A percentile compares a stretch with the other conserved stretches of the same genome.
Conservation (phyloP, 1,140 invertebrate species). For the Caenorhabditis brenneri region DNA sequence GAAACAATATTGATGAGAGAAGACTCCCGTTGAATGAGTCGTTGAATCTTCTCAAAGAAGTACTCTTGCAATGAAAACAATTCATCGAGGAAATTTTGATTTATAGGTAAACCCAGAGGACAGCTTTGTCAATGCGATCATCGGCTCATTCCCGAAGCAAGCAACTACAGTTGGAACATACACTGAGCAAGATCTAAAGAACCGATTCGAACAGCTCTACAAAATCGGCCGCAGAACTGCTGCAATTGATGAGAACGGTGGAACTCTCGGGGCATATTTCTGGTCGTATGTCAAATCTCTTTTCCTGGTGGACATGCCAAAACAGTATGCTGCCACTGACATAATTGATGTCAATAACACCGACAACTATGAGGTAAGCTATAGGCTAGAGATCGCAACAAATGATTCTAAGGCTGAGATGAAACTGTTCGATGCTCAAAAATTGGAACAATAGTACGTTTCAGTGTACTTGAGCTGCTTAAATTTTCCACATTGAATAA, state of each 20-base stretch:
- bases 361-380: slow-evolving; percentile 82
- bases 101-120: slow-evolving; percentile 71
- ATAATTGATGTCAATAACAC: slow-evolving; percentile 74
- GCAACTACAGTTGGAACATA: slow-evolving; percentile 82
- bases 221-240: slow-evolving; percentile 77
- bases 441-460: too few relatives aligned
- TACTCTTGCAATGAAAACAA: background rate
- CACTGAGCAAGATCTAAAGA: slow-evolving; percentile 82
- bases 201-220: slow-evolving; percentile 78
- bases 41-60: slow-evolving; percentile 72
- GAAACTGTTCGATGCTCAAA: too few relatives aligned
- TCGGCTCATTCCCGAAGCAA: slow-evolving; percentile 80
- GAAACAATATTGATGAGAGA: slow-evolving; percentile 73
- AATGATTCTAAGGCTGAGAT: too few relatives aligned
- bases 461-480: too few relatives aligned
- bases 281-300: slow-evolving; percentile 84
- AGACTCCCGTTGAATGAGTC: slow-evolving; percentile 80
- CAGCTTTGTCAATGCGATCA: slow-evolving; percentile 78
- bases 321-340: slow-evolving; percentile 67
- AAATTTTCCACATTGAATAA: too few relatives aligned
- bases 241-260: slow-evolving; percentile 81
- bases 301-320: slow-evolving; percentile 74
- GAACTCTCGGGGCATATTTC: slow-evolving; percentile 81
- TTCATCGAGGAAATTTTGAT: background rate
- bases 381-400: too few relatives aligned